A percentile compares a stretch with the other conserved stretches of the same genome.
Evolutionary conservation across 2,113 vertebrate species (phyloP).

Genomic region (Megaleporinus macrocephalus): DNA sequence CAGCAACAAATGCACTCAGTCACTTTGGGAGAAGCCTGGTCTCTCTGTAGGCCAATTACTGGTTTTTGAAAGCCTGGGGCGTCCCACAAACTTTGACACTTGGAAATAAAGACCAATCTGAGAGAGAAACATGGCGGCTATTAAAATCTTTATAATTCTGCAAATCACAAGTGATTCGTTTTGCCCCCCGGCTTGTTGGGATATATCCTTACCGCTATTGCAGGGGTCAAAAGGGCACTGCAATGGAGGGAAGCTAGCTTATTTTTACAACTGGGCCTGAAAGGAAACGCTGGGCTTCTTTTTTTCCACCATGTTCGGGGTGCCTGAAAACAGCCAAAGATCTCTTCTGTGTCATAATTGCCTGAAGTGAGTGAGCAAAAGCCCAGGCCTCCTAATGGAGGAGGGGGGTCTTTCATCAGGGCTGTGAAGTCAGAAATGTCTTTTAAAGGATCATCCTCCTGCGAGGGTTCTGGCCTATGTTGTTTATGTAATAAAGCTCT

Average conservation of each 20-base stretch:
- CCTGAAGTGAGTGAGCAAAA: slow-evolving; percentile 80
- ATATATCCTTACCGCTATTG: slow-evolving; percentile 78
- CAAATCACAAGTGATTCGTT: slow-evolving; percentile 85
- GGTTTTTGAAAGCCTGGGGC: slow-evolving; percentile 79
- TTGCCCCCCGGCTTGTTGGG: slow-evolving; percentile 81
- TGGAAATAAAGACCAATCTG: slow-evolving; percentile 84
- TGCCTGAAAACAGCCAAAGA: slow-evolving; percentile 72
- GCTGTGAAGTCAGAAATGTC: slow-evolving; percentile 71
- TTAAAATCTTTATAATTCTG: slow-evolving; percentile 85
- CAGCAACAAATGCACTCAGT: slow-evolving; percentile 81
- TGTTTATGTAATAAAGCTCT: slow-evolving; percentile 78
- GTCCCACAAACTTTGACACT: slow-evolving; percentile 82
- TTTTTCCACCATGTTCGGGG: slow-evolving; percentile 41
- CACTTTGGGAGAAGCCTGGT: slow-evolving; percentile 75
- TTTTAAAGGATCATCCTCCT: slow-evolving; percentile 75
- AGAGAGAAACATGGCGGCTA: slow-evolving; percentile 80
- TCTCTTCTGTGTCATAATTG: slow-evolving; percentile 80
- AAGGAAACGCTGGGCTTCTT: slow-evolving; percentile 67
- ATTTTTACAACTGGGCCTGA: slow-evolving; percentile 77
- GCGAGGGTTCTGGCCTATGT: slow-evolving; percentile 69
- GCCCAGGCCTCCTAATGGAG: slow-evolving; percentile 76
- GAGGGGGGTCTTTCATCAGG: slow-evolving; percentile 74
- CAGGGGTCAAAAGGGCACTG: slow-evolving; percentile 73
- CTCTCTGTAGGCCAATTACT: slow-evolving; percentile 86
- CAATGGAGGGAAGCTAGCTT: slow-evolving; percentile 76